Evolutionary conservation across 2,888 invertebrate species (phyloP), one percentile per base, ranked within the genome.

Genomic region (Macropis europaea): DNA sequence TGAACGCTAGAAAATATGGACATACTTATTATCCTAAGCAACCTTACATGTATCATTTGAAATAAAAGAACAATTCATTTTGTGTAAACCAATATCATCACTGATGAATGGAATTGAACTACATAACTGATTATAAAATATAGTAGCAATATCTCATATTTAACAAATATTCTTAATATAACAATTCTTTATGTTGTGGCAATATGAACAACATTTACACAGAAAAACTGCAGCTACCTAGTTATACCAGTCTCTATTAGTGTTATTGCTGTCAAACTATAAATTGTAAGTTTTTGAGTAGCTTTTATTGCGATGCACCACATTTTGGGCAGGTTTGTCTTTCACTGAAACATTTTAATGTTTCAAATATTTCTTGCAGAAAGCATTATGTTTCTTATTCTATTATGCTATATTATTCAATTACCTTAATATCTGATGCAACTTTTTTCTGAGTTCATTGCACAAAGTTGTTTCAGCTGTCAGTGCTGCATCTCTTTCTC

Each of bases 401-500:
- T 15, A 36, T 48, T 17, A 43, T 15, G 26, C n/a, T 30, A 34
- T 11, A 53, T 13, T 42, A 61, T 30, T 54, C 15, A 53, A 56
- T 82, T 82, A 88, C 89, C 77, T 87, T 40, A 88, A 62, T 52
- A 87, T 76, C 60, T 85, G 81, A 63, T 88, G 86, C 48, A 89
- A 74, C 68, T 88, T 89, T 43, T 84, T 84, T 40, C 82, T 78
- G 47, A 89, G 82, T 77, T 89, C 87, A 69, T 87, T 84, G 52
- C 84, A 86, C 17, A 86, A 75, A 68, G 84, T 78, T 11, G 82
- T 80, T 81, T 89, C 89, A 40, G 86, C 81, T 53, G 85, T 71
- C 26, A 89, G 73, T 47, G 87, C 85, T 28, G 93, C 92, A 81
- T 97, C 96, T 86, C 95, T 95, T 80, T 95, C 95, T 61, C 93